A percentile compares a stretch with the other conserved stretches of the same genome.
Conservation (phyloP, 1,140 invertebrate genomes). For the Nasonia longicornis region DNA sequence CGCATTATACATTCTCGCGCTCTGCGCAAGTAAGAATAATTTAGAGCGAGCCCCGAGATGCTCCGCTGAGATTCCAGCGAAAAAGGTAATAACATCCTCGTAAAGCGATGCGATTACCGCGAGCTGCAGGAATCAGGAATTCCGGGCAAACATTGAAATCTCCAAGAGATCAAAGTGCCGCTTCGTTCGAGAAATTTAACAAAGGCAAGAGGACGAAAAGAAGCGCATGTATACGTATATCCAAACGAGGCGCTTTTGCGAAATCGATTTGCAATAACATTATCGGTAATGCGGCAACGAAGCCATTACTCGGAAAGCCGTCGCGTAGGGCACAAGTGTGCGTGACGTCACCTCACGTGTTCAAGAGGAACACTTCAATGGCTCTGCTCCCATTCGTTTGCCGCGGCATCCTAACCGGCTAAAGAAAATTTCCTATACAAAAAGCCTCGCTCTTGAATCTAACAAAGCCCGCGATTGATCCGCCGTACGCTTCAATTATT, state of each 20-base stretch:
- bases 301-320: constrained; percentile 20
- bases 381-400: constrained; percentile 39
- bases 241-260: neutral
- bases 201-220: neutral
- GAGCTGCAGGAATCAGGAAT: neutral
- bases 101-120: neutral
- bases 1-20: neutral
- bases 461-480: constrained; percentile 13
- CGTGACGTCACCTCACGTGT: constrained; percentile 53
- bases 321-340: neutral
- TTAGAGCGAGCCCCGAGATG: too few species aligned
- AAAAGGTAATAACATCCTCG: neutral
- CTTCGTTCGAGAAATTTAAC: neutral
- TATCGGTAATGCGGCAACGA: constrained; percentile 21
- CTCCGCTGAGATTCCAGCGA: neutral
- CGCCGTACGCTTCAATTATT: too few species aligned
- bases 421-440: constrained; percentile 8
- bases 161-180: neutral
- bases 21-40: too few species aligned
- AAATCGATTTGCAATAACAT: constrained; percentile 32
- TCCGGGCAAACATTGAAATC: neutral
- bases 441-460: constrained; percentile 11
- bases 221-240: too few species aligned
- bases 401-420: constrained; percentile 22
- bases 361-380: constrained; percentile 54